A percentile compares a stretch with the other conserved stretches of the same genome.
phyloP scores from a whole-genome alignment of 2,888 invertebrate genomes.

The Hyalella azteca region DNA sequence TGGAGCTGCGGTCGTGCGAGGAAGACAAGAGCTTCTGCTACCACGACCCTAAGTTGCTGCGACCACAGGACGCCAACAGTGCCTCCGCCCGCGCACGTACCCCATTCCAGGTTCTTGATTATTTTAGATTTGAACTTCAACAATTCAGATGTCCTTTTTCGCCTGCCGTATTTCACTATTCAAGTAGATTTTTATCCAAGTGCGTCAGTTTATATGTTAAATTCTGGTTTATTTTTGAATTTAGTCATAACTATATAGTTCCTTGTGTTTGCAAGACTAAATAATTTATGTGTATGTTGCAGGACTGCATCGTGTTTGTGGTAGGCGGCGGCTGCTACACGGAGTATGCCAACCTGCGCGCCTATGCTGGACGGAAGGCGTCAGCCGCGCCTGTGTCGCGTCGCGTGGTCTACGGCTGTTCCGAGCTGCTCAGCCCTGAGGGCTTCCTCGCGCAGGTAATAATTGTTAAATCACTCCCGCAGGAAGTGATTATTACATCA shows the following conservation, averaged over 20 bases:
- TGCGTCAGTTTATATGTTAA: too few relatives aligned
- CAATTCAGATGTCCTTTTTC: neutral
- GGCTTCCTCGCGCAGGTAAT: conserved; percentile 89
- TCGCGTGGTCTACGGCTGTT: conserved; percentile 92
- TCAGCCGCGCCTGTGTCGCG: conserved; percentile 65
- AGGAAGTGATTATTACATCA: too few relatives aligned
- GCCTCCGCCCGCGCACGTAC: conserved; percentile 61
- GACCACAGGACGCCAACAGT: conserved; percentile 62
- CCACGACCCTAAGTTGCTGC: conserved; percentile 92
- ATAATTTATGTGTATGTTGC: conserved; percentile 60
- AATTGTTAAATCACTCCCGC: too few relatives aligned
- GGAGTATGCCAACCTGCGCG: conserved; percentile 97
- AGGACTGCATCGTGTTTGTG: conserved; percentile 87
- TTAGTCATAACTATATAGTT: neutral
- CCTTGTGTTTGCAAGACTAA: conserved; percentile 47
- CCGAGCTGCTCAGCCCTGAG: conserved; percentile 89
- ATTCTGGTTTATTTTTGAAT: neutral
- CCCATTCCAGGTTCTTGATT: conserved; percentile 67
- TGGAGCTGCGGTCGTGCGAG: conserved; percentile 75
- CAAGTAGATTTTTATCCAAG: too few relatives aligned
- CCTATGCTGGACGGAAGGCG: conserved; percentile 79
- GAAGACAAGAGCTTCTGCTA: conserved; percentile 89
- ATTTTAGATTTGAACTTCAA: neutral
- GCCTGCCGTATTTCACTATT: too few relatives aligned
- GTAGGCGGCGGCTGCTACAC: conserved; percentile 97